Conservation (phyloP, 2,888 invertebrate genomes). For the Macrosoma leucophasiata region DNA sequence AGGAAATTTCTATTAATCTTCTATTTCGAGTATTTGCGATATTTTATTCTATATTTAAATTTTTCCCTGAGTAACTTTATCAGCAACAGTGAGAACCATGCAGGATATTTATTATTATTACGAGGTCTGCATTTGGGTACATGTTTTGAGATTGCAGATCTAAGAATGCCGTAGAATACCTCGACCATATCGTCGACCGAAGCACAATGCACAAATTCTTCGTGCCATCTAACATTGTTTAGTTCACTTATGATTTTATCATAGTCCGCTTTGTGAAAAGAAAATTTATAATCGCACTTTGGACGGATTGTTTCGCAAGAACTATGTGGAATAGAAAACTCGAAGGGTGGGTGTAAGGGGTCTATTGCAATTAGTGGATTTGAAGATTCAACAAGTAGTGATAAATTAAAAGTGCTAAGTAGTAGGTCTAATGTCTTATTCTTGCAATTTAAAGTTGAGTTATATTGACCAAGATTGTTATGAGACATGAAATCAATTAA, state of each 20-base stretch:
- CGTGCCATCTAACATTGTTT: slow-evolving; percentile 1
- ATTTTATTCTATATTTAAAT: slow-evolving; percentile 11
- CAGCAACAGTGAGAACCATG: slow-evolving; percentile 15
- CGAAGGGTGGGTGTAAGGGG: slow-evolving; percentile 8
- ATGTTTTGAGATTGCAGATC: slow-evolving; percentile 1
- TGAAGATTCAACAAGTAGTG: background rate
- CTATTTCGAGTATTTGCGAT: slow-evolving; percentile 17
- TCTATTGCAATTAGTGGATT: slow-evolving; percentile 7
- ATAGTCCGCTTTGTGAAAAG: slow-evolving; percentile 18
- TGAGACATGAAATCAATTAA: too few relatives aligned
- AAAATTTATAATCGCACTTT: slow-evolving; percentile 1
- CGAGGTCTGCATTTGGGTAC: slow-evolving; percentile 3
- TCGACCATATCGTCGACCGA: slow-evolving; percentile 2
- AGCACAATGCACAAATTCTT: background rate
- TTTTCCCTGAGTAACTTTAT: slow-evolving; percentile 13
- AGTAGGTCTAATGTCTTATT: slow-evolving; percentile 9
- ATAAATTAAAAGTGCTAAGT: background rate
- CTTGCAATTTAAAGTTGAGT: slow-evolving; percentile 3
- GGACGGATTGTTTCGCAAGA: background rate
- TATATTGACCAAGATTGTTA: too few relatives aligned
- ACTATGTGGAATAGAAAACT: background rate
- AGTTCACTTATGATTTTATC: slow-evolving; percentile 4
- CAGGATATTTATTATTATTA: slow-evolving; percentile 11
- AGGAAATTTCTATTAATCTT: slow-evolving; percentile 9
- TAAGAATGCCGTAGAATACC: slow-evolving; percentile 1